Conservation (phyloP, 1,140 invertebrate genomes). For the Drosophila watanabei region DNA sequence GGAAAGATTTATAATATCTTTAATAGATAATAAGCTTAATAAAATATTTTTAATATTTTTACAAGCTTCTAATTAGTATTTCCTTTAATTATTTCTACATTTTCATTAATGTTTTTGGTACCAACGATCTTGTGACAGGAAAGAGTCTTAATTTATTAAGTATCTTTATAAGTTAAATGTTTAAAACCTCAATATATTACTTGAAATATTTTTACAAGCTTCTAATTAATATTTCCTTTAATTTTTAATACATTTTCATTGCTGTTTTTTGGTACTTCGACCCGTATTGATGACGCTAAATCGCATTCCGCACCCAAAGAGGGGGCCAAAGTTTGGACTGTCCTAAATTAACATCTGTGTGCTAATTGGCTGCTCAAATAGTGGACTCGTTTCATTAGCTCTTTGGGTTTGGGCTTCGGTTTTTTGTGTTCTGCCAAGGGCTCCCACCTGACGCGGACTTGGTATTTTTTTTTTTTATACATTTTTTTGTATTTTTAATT, state of each 20-base stretch:
- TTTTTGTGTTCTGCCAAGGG: constrained; percentile 35
- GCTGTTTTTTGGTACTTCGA: not conserved
- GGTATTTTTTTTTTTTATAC: not conserved
- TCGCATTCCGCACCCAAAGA: constrained; percentile 36
- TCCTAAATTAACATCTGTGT: constrained; percentile 75
- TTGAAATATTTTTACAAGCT: not conserved
- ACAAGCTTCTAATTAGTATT: not conserved
- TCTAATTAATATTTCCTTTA: not conserved
- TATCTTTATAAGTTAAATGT: no score
- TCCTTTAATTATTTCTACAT: not conserved
- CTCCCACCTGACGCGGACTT: constrained; percentile 28
- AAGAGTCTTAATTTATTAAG: not conserved
- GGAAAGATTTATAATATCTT: not conserved
- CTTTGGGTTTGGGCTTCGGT: constrained; percentile 26
- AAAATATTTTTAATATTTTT: no score
- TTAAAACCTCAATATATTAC: no score
- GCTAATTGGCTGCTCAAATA: constrained; percentile 75
- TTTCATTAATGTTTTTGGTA: not conserved
- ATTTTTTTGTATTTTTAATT: constrained; percentile 39
- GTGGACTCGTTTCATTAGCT: constrained; percentile 67
- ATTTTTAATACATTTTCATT: not conserved
- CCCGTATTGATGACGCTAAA: constrained; percentile 36
- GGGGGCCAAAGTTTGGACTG: constrained; percentile 58
- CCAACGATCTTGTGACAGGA: not conserved
- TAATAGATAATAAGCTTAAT: no score